These are phyloP conservation scores for Lasioglossum figueresi DNA, from an alignment of 2,888 invertebrate species.

Conservation along the genomic window DNA sequence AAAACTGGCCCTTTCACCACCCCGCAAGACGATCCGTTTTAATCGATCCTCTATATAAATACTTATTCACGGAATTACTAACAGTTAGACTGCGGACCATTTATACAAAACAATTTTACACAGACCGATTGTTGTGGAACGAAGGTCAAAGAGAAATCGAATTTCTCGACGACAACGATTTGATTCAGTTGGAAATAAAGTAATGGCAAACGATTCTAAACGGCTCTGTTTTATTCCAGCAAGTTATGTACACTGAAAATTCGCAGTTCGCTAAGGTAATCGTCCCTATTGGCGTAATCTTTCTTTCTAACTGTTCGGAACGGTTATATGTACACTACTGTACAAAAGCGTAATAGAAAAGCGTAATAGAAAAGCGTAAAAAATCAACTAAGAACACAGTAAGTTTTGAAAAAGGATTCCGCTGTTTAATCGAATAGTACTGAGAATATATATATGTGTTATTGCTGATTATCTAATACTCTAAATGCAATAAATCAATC, in stretches of 20 bases:
- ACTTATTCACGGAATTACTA: background rate
- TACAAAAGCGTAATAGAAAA: too few relatives aligned
- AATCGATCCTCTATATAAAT: background rate
- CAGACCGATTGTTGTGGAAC: background rate
- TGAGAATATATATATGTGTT: too few relatives aligned
- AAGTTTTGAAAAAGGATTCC: too few relatives aligned
- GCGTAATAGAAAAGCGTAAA: too few relatives aligned
- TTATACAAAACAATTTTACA: slow-evolving; percentile 5
- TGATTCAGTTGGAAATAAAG: background rate
- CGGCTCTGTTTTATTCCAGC: background rate
- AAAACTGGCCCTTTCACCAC: background rate
- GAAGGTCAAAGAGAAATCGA: background rate
- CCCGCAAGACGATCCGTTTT: background rate
- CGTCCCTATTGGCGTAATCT: background rate
- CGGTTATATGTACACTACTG: too few relatives aligned
- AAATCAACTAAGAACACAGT: too few relatives aligned
- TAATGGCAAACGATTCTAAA: background rate
- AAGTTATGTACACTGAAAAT: background rate
- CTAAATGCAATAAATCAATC: too few relatives aligned
- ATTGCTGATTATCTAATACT: too few relatives aligned
- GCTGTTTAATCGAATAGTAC: too few relatives aligned
- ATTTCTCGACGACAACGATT: background rate
- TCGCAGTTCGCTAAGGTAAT: background rate
- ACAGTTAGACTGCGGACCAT: slow-evolving; percentile 4
- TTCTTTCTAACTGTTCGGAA: background rate